A percentile compares a stretch with the other conserved stretches of the same genome.
These are phyloP conservation scores for Zaprionus lineosus DNA, from an alignment of 2,888 invertebrate genomes.

Conservation along the genomic window DNA sequence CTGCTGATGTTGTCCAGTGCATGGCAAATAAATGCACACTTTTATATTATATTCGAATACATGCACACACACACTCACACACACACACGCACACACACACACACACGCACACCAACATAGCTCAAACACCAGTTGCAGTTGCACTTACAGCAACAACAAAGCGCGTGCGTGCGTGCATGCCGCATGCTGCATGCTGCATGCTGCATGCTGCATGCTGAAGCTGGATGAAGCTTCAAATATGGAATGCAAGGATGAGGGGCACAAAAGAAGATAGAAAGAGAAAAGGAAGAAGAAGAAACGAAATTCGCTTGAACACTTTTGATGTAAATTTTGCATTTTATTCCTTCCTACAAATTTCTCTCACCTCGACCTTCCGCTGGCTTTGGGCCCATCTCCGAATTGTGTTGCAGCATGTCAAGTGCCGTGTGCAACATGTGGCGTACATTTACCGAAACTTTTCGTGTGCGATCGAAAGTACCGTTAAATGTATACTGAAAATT, in stretches of 20 bases:
- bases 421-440: conserved; percentile 24
- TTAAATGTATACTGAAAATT: no score
- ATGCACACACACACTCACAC: conserved; percentile 3
- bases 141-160: conserved; percentile 40
- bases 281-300: conserved; percentile 38
- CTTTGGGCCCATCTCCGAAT: background rate
- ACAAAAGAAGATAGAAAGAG: conserved; percentile 15
- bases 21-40: conserved; percentile 32
- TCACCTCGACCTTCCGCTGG: background rate
- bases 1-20: conserved; percentile 13
- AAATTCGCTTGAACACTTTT: conserved; percentile 34
- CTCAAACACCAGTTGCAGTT: conserved; percentile 78
- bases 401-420: background rate
- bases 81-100: background rate
- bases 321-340: conserved; percentile 28
- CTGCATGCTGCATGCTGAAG: background rate
- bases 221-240: no score
- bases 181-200: background rate
- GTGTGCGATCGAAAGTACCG: no score
- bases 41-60: conserved; percentile 43
- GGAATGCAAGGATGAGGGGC: no score
- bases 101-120: conserved; percentile 56
- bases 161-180: conserved; percentile 32
- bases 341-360: conserved; percentile 42
- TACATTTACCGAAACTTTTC: background rate